phyloP scores from a whole-genome alignment of 1,140 invertebrate genomes.

The Thalassaphorura encarpata region DNA sequence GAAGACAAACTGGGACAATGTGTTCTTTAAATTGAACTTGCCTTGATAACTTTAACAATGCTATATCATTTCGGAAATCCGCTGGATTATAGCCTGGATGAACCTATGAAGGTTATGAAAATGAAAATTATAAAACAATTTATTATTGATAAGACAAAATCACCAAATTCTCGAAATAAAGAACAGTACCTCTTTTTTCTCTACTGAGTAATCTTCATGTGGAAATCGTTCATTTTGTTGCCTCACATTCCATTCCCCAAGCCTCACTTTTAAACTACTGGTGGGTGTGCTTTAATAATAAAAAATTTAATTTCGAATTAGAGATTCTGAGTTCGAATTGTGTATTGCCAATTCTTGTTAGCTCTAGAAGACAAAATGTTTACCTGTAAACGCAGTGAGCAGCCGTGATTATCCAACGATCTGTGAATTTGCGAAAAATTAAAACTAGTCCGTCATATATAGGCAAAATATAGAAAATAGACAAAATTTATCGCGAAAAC shows the following conservation, averaged over 20 bases:
- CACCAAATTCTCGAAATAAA: not conserved
- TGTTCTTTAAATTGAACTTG: constrained; percentile 66
- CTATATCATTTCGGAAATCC: constrained; percentile 82
- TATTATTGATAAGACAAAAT: not conserved
- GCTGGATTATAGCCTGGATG: constrained; percentile 78
- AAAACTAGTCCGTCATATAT: too few relatives aligned
- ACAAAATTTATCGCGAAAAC: constrained; percentile 39
- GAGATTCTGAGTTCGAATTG: too few relatives aligned
- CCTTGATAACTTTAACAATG: constrained; percentile 65
- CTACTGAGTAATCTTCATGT: constrained; percentile 79
- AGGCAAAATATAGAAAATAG: too few relatives aligned
- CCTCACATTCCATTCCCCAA: constrained; percentile 84
- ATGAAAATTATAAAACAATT: constrained; percentile 3
- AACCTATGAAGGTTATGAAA: constrained; percentile 38
- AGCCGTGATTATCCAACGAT: constrained; percentile 59
- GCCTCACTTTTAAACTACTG: constrained; percentile 68
- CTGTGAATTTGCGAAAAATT: too few relatives aligned
- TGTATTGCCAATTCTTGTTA: too few relatives aligned
- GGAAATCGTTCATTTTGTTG: constrained; percentile 65
- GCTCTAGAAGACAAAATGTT: too few relatives aligned
- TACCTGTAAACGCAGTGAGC: constrained; percentile 36
- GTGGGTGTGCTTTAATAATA: constrained; percentile 56
- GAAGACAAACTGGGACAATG: constrained; percentile 75
- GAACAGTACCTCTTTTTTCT: constrained; percentile 67
- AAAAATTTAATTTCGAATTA: too few relatives aligned